phyloP scores from a whole-genome alignment of 1,140 invertebrate genomes.

The Nixonia krombeini region DNA sequence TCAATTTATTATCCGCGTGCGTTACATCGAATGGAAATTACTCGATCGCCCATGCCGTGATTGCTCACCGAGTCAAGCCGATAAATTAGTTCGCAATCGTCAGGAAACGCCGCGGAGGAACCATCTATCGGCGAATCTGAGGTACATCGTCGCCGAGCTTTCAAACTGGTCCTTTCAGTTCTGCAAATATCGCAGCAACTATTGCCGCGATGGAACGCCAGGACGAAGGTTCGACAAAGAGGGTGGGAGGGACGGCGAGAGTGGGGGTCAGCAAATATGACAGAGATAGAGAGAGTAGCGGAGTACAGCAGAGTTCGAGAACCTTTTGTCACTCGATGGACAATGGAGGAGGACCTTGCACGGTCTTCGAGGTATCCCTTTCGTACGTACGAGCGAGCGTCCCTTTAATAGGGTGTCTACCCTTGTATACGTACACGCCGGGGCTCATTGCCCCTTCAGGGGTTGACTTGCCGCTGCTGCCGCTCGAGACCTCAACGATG shows the following conservation, averaged over 20 bases:
- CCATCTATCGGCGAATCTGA: too few species aligned
- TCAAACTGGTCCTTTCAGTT: too few species aligned
- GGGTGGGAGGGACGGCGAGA: too few species aligned
- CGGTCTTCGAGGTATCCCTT: constrained; percentile 23
- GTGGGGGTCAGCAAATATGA: too few species aligned
- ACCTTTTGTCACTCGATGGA: constrained; percentile 35
- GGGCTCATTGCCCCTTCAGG: constrained; percentile 37
- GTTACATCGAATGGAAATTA: constrained; percentile 32
- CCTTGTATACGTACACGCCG: constrained; percentile 10
- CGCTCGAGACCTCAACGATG: constrained; percentile 37
- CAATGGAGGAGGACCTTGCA: constrained; percentile 27
- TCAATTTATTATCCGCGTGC: constrained; percentile 33
- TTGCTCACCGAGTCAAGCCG: constrained; percentile 4
- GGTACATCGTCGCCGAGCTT: too few species aligned
- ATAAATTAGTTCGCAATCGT: neutral
- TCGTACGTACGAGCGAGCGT: constrained; percentile 29
- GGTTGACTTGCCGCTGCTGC: constrained; percentile 36
- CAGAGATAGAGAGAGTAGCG: too few species aligned
- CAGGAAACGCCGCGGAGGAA: too few species aligned
- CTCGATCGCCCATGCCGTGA: constrained; percentile 11
- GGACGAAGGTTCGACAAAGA: constrained; percentile 6
- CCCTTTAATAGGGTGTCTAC: constrained; percentile 46
- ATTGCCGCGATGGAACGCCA: constrained; percentile 28
- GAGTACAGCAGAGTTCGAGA: constrained; percentile 24
- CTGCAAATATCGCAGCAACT: constrained; percentile 12